Evolutionary conservation across 2,797 vertebrate species (phyloP).

Genomic region (Heliangelus exortis): DNA sequence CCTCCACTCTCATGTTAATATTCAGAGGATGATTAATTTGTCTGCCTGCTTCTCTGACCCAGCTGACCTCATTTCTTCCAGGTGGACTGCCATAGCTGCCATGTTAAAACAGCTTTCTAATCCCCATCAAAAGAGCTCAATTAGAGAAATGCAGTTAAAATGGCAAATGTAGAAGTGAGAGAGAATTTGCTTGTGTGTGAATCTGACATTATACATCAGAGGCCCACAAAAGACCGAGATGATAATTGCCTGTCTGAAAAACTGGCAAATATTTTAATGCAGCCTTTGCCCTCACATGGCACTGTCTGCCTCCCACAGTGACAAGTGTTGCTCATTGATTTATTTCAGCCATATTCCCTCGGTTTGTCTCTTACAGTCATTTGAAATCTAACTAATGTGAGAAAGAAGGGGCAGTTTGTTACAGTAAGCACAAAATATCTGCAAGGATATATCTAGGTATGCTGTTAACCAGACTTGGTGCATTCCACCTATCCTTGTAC

Average conservation of each 20-base stretch:
- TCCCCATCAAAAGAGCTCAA: not conserved
- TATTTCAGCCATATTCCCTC: not conserved
- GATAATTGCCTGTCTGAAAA: slow-evolving; percentile 47
- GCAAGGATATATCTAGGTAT: not conserved
- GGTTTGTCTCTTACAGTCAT: not conserved
- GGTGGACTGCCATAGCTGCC: not conserved
- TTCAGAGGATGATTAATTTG: slow-evolving; percentile 20
- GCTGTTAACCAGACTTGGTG: not conserved
- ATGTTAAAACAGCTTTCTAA: not conserved
- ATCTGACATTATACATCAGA: not conserved
- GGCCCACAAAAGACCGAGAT: slow-evolving; percentile 18
- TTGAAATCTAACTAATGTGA: not conserved
- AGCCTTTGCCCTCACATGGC: not conserved
- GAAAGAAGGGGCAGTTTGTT: not conserved
- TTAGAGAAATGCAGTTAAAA: slow-evolving; percentile 16
- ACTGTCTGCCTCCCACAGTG: not conserved
- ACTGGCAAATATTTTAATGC: slow-evolving; percentile 3
- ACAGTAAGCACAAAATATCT: not conserved
- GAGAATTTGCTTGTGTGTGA: not conserved
- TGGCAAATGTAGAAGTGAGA: slow-evolving; percentile 24
- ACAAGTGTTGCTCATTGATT: not conserved
- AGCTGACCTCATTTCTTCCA: not conserved
- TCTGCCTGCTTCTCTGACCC: slow-evolving; percentile 3
- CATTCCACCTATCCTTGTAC: not conserved
- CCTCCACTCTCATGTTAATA: not conserved